Conservation (phyloP, 2,888 invertebrate species). For the Anarsia innoxiella region DNA sequence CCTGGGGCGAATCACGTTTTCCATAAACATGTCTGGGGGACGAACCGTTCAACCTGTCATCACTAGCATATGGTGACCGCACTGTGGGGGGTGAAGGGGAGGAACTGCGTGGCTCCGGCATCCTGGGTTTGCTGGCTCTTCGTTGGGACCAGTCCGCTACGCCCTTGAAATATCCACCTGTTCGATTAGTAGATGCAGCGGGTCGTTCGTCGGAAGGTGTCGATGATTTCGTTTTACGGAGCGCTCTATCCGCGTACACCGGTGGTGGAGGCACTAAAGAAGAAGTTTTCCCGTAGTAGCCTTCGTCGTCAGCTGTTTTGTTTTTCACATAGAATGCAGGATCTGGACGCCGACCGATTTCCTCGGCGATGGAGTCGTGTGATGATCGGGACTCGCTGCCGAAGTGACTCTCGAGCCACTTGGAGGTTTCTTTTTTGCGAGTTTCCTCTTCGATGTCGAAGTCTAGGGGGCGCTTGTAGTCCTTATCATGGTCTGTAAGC, state of each 20-base stretch:
- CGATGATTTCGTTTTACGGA: slow-evolving; percentile 72
- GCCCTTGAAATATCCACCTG: slow-evolving; percentile 80
- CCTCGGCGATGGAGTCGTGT: slow-evolving; percentile 80
- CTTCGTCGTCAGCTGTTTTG: slow-evolving; percentile 64
- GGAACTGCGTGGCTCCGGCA: slow-evolving; percentile 66
- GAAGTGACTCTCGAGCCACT: slow-evolving; percentile 94
- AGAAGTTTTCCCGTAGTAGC: slow-evolving; percentile 61
- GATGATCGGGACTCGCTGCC: slow-evolving; percentile 90
- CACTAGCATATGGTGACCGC: slow-evolving; percentile 58
- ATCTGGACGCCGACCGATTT: slow-evolving; percentile 77
- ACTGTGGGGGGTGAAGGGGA: slow-evolving; percentile 62
- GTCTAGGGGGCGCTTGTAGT: slow-evolving; percentile 87
- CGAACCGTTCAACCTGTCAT: slow-evolving; percentile 55
- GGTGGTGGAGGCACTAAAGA: slow-evolving; percentile 60
- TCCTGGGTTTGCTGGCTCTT: slow-evolving; percentile 67
- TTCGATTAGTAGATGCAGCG: slow-evolving; percentile 54
- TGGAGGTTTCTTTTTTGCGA: slow-evolving; percentile 90
- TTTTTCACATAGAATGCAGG: slow-evolving; percentile 87
- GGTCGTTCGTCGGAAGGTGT: slow-evolving; percentile 70
- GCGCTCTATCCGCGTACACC: slow-evolving; percentile 58
- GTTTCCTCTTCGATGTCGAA: slow-evolving; percentile 93
- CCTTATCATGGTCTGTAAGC: slow-evolving; percentile 81
- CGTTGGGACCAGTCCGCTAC: slow-evolving; percentile 88
- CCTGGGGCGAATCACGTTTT: slow-evolving; percentile 61
- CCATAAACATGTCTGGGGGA: slow-evolving; percentile 60